Conservation (phyloP, 2,113 vertebrate genomes). For the Hippocampus guttulatus region DNA sequence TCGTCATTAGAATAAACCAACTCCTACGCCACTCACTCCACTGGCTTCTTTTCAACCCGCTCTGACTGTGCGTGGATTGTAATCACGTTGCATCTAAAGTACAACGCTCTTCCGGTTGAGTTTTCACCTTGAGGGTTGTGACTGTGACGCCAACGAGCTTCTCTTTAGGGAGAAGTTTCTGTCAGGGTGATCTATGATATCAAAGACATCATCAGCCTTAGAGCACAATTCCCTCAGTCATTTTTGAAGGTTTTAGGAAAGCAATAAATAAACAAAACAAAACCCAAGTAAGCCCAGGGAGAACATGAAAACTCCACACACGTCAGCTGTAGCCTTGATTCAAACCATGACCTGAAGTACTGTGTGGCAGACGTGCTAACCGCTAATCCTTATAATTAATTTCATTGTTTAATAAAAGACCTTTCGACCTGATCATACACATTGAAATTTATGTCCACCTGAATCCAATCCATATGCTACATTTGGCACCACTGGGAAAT, state of each 20-base stretch:
- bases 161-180: constrained; percentile 19
- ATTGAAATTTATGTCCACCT: too few species aligned
- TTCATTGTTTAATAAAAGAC: too few species aligned
- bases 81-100: constrained; percentile 17
- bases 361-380: too few species aligned
- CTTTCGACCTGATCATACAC: too few species aligned
- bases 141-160: background rate
- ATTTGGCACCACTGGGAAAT: too few species aligned
- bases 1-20: constrained; percentile 50
- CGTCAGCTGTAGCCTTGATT: too few species aligned
- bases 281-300: background rate
- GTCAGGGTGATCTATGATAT: constrained; percentile 4
- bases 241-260: background rate
- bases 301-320: background rate
- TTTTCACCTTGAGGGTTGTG: constrained; percentile 25
- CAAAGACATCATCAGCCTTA: background rate
- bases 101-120: constrained; percentile 18
- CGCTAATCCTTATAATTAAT: too few species aligned
- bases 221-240: background rate
- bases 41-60: constrained; percentile 37
- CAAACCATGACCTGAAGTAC: too few species aligned
- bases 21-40: constrained; percentile 50
- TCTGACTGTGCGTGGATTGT: constrained; percentile 15
- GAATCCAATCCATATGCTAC: too few species aligned
- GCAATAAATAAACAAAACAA: background rate